These are phyloP conservation scores for Dioctria rufipes DNA, from an alignment of 2,888 invertebrate species.

Conservation along the genomic window DNA sequence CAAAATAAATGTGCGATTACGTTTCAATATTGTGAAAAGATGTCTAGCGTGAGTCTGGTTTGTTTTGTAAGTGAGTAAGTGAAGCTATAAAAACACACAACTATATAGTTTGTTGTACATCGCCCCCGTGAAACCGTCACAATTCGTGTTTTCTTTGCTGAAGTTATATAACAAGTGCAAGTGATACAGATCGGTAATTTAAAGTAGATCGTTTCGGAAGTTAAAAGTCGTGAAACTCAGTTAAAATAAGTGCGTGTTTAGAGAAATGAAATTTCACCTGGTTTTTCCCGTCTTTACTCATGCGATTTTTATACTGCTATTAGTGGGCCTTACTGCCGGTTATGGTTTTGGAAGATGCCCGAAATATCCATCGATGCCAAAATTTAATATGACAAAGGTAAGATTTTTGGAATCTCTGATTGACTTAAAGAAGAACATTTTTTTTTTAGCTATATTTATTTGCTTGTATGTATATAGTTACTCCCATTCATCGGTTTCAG, in stretches of 20 bases:
- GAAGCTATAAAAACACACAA: background rate
- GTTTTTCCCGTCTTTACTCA: slow-evolving; percentile 8
- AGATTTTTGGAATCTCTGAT: slow-evolving; percentile 63
- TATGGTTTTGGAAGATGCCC: slow-evolving; percentile 80
- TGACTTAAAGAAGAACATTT: too few relatives aligned
- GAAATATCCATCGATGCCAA: slow-evolving; percentile 76
- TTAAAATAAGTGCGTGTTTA: slow-evolving; percentile 9
- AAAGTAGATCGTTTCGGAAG: background rate
- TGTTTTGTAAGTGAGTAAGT: background rate
- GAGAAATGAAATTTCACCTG: slow-evolving; percentile 48
- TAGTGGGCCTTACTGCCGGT: slow-evolving; percentile 18
- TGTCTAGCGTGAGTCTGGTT: background rate
- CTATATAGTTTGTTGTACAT: too few relatives aligned
- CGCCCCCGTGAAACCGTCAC: too few relatives aligned
- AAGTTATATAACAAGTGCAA: slow-evolving; percentile 43
- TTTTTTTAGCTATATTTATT: too few relatives aligned
- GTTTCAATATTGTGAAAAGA: background rate
- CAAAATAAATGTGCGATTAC: background rate
- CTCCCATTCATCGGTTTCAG: too few relatives aligned
- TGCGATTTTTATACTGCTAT: background rate
- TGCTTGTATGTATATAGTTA: too few relatives aligned
- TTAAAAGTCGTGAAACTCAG: background rate
- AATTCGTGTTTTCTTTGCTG: background rate
- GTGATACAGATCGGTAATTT: slow-evolving; percentile 4
- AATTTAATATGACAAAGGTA: slow-evolving; percentile 79